phyloP scores from a whole-genome alignment of 2,888 invertebrate genomes.

The Trissoscelio sp. region DNA sequence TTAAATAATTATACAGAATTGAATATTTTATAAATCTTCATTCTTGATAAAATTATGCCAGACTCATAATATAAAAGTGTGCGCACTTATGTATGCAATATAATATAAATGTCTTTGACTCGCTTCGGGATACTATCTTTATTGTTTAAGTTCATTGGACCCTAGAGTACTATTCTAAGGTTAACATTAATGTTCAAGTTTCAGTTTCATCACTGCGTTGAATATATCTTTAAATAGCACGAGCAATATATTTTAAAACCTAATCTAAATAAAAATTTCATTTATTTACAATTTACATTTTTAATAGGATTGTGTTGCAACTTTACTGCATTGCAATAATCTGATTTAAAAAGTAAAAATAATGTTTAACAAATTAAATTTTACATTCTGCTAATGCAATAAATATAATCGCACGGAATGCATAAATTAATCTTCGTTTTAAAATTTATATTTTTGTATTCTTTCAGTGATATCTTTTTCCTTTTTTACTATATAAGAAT shows the following conservation, averaged over 20 bases:
- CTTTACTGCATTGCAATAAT: too few relatives aligned
- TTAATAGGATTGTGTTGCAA: not conserved
- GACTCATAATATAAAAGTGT: not conserved
- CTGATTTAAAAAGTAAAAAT: too few relatives aligned
- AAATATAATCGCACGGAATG: too few relatives aligned
- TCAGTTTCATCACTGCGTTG: slow-evolving; percentile 6
- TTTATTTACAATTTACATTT: not conserved
- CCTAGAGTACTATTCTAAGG: slow-evolving; percentile 28
- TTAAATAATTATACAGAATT: too few relatives aligned
- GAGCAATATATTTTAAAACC: not conserved
- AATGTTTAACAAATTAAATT: too few relatives aligned
- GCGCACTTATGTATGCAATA: not conserved
- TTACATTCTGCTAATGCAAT: too few relatives aligned
- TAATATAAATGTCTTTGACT: slow-evolving; percentile 25
- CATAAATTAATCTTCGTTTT: too few relatives aligned
- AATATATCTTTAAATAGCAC: slow-evolving; percentile 5
- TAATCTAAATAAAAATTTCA: slow-evolving; percentile 3
- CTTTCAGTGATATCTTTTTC: too few relatives aligned
- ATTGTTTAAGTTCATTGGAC: slow-evolving; percentile 42
- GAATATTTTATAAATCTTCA: not conserved
- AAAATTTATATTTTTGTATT: too few relatives aligned
- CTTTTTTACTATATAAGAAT: too few relatives aligned
- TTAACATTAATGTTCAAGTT: slow-evolving; percentile 35
- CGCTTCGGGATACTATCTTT: slow-evolving; percentile 18
- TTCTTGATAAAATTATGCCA: not conserved